Base-by-base conservation (phyloP, 2,797 vertebrate species). In the Sebastes cheni region DNA sequence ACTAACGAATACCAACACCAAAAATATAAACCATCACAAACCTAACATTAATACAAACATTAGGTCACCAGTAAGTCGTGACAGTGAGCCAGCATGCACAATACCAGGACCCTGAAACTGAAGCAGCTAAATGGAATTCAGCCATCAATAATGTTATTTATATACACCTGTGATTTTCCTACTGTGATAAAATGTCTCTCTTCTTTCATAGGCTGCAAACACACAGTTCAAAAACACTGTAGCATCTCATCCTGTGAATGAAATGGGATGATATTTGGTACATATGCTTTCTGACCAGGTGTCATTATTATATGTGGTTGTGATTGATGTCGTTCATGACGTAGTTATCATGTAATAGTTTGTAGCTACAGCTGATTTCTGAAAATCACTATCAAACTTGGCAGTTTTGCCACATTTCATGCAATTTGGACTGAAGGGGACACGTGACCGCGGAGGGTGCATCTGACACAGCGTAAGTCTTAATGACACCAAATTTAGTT, bases 401-500 rank as follows among this genome's bases (percentile, higher is more conserved):
- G 18, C 8, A 1, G 2, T 52, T 23, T 75, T 64, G 36, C 58
- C n/a, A 55, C 12, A 50, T 84, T 79, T 61, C 25, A 65, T 71
- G 72, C 68, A 39, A 23, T 67, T 76, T 74, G 16, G 14, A 76
- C 67, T n/a, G 52, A 81, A 68, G 50, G 23, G 42, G 77, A 58
- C 25, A 65, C 23, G n/a, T 29, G 42, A 65, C 34, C 3, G 3
- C 61, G 67, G 71, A 78, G 20, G 50, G 73, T 71, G 36, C 71
- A 18, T 54, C 77, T 82, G 39, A 82, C 32, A 20, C 29, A 54
- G 42, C 16, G 85, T 88, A 83, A 88, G 86, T 91, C 36, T 32
- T n/a, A 4, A 52, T 64, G 27, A 50, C 7, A 6, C 12, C 18
- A 74, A 8, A 23, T 61, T 11, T 64, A 72, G 56, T 22, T 62